Evolutionary conservation across 2,113 vertebrate genomes (phyloP), one percentile per base, ranked within the genome.

Genomic region (Bagarius yarrelli): DNA sequence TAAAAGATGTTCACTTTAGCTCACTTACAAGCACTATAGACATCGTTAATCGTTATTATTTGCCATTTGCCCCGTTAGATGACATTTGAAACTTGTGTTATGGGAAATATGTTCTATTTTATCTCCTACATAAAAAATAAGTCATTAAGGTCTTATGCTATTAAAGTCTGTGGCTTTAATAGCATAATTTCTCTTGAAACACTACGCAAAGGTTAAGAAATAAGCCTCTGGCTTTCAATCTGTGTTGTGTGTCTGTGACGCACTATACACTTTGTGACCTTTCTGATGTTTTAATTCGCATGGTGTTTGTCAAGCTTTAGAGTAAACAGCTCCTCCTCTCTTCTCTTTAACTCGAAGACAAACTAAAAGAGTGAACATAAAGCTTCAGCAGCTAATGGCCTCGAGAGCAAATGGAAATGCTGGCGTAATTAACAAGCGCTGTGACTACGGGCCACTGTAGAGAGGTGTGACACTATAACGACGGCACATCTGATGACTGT

Each of bases 311-410:
- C 44, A 27, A 36, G 5, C 53, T 59, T 30, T 9, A 18, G 19
- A 61, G 52, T 67, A 81, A 81, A 66, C 61, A 81, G 57, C 50
- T 19, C 40, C 21, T 57, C 79, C 74, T 25, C 19, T 56, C 61
- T 55, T 78, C 6, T 52, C 73, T 71, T 77, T 85, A 78, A 78
- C 78, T 57, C 83, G 50, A 59, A 67, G 67, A 47, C 5, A 82
- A 72, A 80, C 69, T 71, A n/a, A 79, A 56, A 85, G 64, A 47
- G 30, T 81, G 76, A 78, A 72, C 85, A 79, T 80, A 79, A 87
- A 71, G 79, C 83, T 69, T 67, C 14, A 59, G 74, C 30, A 63
- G 73, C 81, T 85, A 78, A 87, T 84, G 67, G 81, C 63, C 59
- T 86, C 61, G 27, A 69, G 21, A 75, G 56, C 21, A 69, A n/a